Conservation (phyloP, 2,888 invertebrate species). For the Cephus spinipes region DNA sequence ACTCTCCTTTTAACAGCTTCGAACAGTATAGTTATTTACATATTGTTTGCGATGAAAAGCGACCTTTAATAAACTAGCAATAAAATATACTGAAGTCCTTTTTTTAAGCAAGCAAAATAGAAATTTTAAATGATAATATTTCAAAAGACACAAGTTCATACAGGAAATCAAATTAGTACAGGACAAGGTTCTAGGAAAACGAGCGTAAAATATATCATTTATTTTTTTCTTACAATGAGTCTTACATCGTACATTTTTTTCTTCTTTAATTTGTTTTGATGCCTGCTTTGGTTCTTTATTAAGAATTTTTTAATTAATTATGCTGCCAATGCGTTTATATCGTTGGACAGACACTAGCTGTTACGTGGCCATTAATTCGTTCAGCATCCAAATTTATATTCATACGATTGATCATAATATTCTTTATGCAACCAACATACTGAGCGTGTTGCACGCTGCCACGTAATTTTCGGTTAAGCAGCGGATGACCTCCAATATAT, state of each 20-base stretch:
- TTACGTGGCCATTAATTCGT: slow-evolving; percentile 79
- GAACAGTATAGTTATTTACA: background rate
- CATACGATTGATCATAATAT: slow-evolving; percentile 74
- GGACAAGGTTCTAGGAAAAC: background rate
- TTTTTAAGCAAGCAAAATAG: background rate
- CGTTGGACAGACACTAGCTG: slow-evolving; percentile 83
- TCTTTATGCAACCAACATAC: slow-evolving; percentile 84
- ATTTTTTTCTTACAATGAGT: background rate
- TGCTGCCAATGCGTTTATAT: slow-evolving; percentile 68
- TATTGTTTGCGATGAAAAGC: background rate
- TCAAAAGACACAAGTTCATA: background rate
- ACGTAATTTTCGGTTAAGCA: slow-evolving; percentile 66
- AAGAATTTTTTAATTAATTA: background rate
- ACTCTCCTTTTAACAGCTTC: background rate
- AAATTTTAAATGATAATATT: background rate
- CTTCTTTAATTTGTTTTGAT: background rate
- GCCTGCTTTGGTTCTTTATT: background rate
- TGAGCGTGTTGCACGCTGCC: slow-evolving; percentile 80
- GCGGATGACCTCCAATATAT: slow-evolving; percentile 90
- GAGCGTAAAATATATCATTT: background rate
- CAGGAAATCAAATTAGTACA: background rate
- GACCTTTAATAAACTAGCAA: background rate
- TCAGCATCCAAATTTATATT: slow-evolving; percentile 69
- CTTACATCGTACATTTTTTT: background rate
- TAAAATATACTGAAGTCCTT: background rate